Evolutionary conservation across 2,113 vertebrate species (phyloP).

Genomic region (Cebus imitator): DNA sequence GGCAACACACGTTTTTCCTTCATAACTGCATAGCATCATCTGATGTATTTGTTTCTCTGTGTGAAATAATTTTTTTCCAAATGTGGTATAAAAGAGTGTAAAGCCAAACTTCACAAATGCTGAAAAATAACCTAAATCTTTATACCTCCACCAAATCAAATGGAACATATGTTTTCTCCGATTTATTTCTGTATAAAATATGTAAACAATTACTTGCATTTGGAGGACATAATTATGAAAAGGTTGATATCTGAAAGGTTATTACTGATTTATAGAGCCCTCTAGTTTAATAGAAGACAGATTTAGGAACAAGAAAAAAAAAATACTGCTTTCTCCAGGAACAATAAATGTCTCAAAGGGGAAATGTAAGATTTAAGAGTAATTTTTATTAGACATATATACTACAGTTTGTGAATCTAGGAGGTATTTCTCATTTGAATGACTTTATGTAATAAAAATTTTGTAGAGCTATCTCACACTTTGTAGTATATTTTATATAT

Average conservation of each 20-base stretch:
- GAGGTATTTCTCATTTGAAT: slow-evolving; percentile 53
- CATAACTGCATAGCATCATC: not conserved
- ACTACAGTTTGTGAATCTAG: slow-evolving; percentile 22
- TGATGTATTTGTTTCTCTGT: slow-evolving; percentile 68
- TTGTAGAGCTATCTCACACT: not conserved
- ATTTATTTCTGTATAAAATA: slow-evolving; percentile 83
- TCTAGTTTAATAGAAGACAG: slow-evolving; percentile 86
- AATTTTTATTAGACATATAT: slow-evolving; percentile 74
- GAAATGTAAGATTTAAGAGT: slow-evolving; percentile 80
- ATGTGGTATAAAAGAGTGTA: slow-evolving; percentile 68
- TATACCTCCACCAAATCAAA: slow-evolving; percentile 32
- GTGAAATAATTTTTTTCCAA: slow-evolving; percentile 78
- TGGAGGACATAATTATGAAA: slow-evolving; percentile 84
- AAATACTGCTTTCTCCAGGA: slow-evolving; percentile 69
- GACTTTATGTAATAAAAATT: slow-evolving; percentile 31
- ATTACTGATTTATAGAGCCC: slow-evolving; percentile 85
- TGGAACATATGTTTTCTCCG: slow-evolving; percentile 69
- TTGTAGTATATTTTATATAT: not conserved
- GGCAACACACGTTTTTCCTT: slow-evolving; percentile 49
- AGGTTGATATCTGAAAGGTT: slow-evolving; percentile 85
- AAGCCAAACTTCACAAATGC: slow-evolving; percentile 71
- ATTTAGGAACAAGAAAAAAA: slow-evolving; percentile 76
- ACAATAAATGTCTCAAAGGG: slow-evolving; percentile 77
- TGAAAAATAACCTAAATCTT: slow-evolving; percentile 66
- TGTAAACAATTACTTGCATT: slow-evolving; percentile 87